Percentiles rank a stretch among this genome's conserved stretches.
Conservation (phyloP, 2,888 invertebrate genomes). For the Brenthis hecate region DNA sequence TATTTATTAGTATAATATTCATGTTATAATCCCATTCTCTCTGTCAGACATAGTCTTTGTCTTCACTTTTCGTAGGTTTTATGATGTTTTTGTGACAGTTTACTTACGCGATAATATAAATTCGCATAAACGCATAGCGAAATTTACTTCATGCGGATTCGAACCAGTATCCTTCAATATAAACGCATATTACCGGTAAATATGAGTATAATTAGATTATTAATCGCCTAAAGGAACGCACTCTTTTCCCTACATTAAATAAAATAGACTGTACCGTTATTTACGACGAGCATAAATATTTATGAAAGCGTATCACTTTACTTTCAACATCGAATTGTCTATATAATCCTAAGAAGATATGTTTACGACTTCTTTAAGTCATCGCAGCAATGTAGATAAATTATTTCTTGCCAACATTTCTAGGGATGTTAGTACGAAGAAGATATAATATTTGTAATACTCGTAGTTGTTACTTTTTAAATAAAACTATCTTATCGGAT, state of each 20-base stretch:
- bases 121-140: too few relatives aligned
- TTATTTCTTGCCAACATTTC: conserved; percentile 18
- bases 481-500: too few relatives aligned
- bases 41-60: too few relatives aligned
- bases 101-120: too few relatives aligned
- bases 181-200: too few relatives aligned
- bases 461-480: too few relatives aligned
- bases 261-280: conserved; percentile 55
- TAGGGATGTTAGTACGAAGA: neutral
- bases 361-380: conserved; percentile 32
- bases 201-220: conserved; percentile 3
- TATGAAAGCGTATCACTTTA: conserved; percentile 71
- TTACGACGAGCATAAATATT: conserved; percentile 50
- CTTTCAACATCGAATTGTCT: conserved; percentile 51
- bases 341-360: conserved; percentile 27
- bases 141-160: too few relatives aligned
- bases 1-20: too few relatives aligned
- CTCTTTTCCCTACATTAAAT: conserved; percentile 52
- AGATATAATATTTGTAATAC: neutral
- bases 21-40: too few relatives aligned
- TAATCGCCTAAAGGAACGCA: neutral
- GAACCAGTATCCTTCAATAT: neutral
- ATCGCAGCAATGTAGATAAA: conserved; percentile 30
- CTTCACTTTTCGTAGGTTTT: too few relatives aligned
- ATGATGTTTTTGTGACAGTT: too few relatives aligned